Conservation (phyloP, 2,888 invertebrate genomes). For the Drosophila testacea region DNA sequence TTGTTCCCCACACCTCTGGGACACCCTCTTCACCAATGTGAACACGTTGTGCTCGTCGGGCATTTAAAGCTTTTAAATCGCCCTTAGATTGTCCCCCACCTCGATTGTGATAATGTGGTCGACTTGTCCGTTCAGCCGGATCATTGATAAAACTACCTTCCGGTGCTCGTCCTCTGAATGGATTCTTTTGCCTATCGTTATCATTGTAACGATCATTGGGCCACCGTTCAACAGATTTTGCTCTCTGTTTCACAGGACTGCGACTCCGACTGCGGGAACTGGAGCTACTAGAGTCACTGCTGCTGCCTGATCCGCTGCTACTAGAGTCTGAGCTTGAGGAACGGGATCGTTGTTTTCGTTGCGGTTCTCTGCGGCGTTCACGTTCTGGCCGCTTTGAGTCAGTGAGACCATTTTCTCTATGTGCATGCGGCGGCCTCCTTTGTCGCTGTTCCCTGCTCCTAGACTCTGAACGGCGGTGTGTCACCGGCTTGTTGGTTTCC, state of each 20-base stretch:
- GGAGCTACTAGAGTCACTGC: conserved; percentile 41
- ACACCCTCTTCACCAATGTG: conserved; percentile 90
- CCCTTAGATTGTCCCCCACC: conserved; percentile 45
- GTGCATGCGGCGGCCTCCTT: conserved; percentile 5
- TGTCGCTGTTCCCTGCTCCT: conserved; percentile 24
- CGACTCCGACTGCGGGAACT: conserved; percentile 40
- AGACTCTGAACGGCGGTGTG: conserved; percentile 13
- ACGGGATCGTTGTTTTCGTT: conserved; percentile 18
- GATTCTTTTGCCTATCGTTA: conserved; percentile 63
- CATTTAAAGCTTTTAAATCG: conserved; percentile 88
- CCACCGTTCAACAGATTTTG: conserved; percentile 72
- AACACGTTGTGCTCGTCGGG: conserved; percentile 90
- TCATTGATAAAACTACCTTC: conserved; percentile 70
- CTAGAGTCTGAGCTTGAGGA: conserved; percentile 45
- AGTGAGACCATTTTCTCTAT: conserved; percentile 14
- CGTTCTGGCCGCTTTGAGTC: conserved; percentile 5
- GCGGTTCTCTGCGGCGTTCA: conserved; percentile 8
- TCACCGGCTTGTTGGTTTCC: conserved; percentile 25
- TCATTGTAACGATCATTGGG: conserved; percentile 77
- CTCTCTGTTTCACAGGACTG: conserved; percentile 22
- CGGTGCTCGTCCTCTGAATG: conserved; percentile 68
- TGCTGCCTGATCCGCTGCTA: conserved; percentile 30
- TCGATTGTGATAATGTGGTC: conserved; percentile 40
- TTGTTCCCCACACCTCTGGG: conserved; percentile 90
- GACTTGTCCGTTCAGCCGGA: conserved; percentile 58